Conservation (phyloP, 2,888 invertebrate species). For the Acronicta alni region DNA sequence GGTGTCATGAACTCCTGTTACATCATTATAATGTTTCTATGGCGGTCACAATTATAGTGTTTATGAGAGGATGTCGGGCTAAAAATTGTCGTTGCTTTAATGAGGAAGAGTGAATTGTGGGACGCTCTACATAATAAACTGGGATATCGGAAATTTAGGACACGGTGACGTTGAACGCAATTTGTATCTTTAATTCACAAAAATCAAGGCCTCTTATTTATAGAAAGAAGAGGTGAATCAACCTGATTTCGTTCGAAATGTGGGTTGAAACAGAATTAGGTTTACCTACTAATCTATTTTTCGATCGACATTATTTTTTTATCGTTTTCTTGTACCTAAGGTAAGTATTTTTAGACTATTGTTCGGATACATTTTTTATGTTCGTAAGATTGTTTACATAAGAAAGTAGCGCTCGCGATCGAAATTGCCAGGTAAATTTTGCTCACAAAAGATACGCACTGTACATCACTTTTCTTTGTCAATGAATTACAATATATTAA, state of each 20-base stretch:
- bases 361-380: constrained; percentile 27
- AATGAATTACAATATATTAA: constrained; percentile 27
- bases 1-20: constrained; percentile 59
- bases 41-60: constrained; percentile 72
- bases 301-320: constrained; percentile 39
- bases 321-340: constrained; percentile 13
- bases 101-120: constrained; percentile 86
- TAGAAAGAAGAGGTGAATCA: constrained; percentile 41
- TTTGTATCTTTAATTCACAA: constrained; percentile 41
- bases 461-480: constrained; percentile 22
- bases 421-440: constrained; percentile 40
- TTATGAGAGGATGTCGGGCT: constrained; percentile 80
- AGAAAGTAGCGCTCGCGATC: constrained; percentile 35
- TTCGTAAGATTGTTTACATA: constrained; percentile 27
- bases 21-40: constrained; percentile 63
- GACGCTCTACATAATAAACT: constrained; percentile 70
- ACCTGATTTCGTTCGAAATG: constrained; percentile 14
- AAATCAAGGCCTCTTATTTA: constrained; percentile 38
- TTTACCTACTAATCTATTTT: constrained; percentile 45
- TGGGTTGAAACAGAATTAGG: constrained; percentile 28
- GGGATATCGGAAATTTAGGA: constrained; percentile 66
- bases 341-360: constrained; percentile 43
- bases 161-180: constrained; percentile 47
- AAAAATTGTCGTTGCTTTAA: constrained; percentile 80
- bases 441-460: constrained; percentile 33